A percentile compares a stretch with the other conserved stretches of the same genome.
These are phyloP conservation scores for Apeira syringaria DNA, from an alignment of 2,888 invertebrate genomes.

Conservation along the genomic window DNA sequence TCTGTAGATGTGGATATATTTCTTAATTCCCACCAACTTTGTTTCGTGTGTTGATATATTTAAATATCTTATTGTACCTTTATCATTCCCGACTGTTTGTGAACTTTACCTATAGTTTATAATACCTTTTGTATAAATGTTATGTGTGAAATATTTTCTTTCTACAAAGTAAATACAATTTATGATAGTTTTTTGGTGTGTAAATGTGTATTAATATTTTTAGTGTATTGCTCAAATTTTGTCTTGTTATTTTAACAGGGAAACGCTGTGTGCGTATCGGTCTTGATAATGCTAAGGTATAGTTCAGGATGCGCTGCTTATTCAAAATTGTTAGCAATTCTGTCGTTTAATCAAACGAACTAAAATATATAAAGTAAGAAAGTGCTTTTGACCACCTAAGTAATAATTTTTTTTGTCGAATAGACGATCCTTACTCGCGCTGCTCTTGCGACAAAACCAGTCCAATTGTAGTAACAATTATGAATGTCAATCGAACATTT, in stretches of 20 bases:
- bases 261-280: too few species aligned
- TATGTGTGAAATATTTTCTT: slow-evolving; percentile 19
- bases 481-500: too few species aligned
- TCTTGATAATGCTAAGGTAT: too few species aligned
- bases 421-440: too few species aligned
- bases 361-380: too few species aligned
- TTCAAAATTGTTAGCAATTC: too few species aligned
- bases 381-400: too few species aligned
- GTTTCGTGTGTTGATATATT: slow-evolving; percentile 20
- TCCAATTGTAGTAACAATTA: too few species aligned
- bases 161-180: slow-evolving; percentile 14
- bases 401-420: too few species aligned
- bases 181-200: slow-evolving; percentile 12
- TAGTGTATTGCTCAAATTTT: slow-evolving; percentile 32
- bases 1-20: slow-evolving; percentile 26
- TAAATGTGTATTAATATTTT: slow-evolving; percentile 20
- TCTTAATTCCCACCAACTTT: slow-evolving; percentile 26
- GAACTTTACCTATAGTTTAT: slow-evolving; percentile 12
- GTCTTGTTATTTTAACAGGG: slow-evolving; percentile 20
- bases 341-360: too few species aligned
- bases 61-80: slow-evolving; percentile 19
- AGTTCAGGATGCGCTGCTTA: too few species aligned
- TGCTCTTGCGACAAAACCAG: too few species aligned
- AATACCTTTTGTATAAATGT: slow-evolving; percentile 4
- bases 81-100: slow-evolving; percentile 20